Evolutionary conservation across 2,797 vertebrate species (phyloP).

Genomic region (Spinus olivaceus): DNA sequence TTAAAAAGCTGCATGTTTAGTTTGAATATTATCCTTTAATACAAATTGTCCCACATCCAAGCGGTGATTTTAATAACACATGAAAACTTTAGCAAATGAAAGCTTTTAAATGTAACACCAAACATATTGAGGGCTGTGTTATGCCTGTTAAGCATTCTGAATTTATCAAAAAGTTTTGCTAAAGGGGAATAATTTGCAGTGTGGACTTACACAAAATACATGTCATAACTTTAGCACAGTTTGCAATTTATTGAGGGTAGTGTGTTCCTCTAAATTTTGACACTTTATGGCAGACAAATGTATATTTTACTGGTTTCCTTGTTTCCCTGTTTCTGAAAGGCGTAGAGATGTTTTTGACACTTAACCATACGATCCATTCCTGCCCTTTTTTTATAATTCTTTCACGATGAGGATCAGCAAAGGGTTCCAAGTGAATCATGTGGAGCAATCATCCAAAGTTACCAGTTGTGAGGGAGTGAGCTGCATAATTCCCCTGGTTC

Average conservation of each 20-base stretch:
- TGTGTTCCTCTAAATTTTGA: background rate
- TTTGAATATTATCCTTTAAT: slow-evolving; percentile 63
- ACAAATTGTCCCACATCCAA: slow-evolving; percentile 67
- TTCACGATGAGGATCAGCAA: background rate
- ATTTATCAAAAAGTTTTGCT: slow-evolving; percentile 17
- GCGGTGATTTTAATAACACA: slow-evolving; percentile 69
- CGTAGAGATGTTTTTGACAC: background rate
- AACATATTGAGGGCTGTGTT: slow-evolving; percentile 26
- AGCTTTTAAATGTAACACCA: slow-evolving; percentile 67
- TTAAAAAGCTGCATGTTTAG: slow-evolving; percentile 73
- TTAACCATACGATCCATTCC: background rate
- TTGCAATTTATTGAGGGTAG: background rate
- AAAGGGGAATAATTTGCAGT: background rate
- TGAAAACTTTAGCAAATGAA: slow-evolving; percentile 68
- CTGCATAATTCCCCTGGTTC: background rate
- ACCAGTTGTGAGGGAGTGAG: background rate
- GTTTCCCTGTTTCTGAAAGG: background rate
- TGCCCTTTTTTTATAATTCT: background rate
- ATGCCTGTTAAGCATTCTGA: slow-evolving; percentile 9
- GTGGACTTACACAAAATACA: background rate
- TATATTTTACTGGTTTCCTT: background rate
- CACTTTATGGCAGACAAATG: background rate
- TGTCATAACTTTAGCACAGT: background rate
- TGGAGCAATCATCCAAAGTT: background rate
- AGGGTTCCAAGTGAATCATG: background rate